A percentile compares a stretch with the other conserved stretches of the same genome.
phyloP scores from a whole-genome alignment of 37 sponge, comb jelly and placozoan genomes.

The Chondrosia reniformis region DNA sequence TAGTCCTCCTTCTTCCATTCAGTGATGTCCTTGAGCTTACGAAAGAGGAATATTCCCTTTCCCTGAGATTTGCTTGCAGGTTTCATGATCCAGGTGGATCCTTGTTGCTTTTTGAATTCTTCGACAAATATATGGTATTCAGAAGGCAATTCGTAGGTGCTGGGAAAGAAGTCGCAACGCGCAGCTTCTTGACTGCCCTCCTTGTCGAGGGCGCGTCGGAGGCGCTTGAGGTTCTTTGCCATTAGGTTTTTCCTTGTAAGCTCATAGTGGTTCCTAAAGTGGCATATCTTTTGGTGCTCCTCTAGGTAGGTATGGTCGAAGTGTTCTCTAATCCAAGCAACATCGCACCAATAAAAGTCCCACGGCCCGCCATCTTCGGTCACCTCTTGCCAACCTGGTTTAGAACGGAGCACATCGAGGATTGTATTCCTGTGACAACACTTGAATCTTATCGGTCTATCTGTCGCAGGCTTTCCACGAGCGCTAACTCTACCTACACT shows the following conservation, averaged over 20 bases:
- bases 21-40: conserved; percentile 97
- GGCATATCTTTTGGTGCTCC: conserved; percentile 92
- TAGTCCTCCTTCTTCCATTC: conserved; percentile 98
- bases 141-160: conserved; percentile 96
- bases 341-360: conserved; percentile 99
- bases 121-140: conserved; percentile 99
- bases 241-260: conserved; percentile 94
- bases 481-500: no score
- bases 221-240: conserved; percentile 93
- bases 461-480: not conserved
- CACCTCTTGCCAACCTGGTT: conserved; percentile 90
- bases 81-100: conserved; percentile 99
- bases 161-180: conserved; percentile 95
- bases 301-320: conserved; percentile 96
- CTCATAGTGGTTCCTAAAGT: conserved; percentile 99
- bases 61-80: conserved; percentile 98
- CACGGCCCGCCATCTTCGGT: conserved; percentile 89
- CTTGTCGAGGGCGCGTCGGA: conserved; percentile 79
- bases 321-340: conserved; percentile 93
- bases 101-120: conserved; percentile 91
- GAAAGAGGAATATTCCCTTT: conserved; percentile 96
- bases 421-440: conserved; percentile 89
- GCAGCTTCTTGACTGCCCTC: conserved; percentile 74
- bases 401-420: conserved; percentile 77
- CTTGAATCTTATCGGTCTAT: conserved; percentile 70